These are phyloP conservation scores for Chloropsis hardwickii DNA, from an alignment of 2,113 vertebrate genomes.

Conservation along the genomic window DNA sequence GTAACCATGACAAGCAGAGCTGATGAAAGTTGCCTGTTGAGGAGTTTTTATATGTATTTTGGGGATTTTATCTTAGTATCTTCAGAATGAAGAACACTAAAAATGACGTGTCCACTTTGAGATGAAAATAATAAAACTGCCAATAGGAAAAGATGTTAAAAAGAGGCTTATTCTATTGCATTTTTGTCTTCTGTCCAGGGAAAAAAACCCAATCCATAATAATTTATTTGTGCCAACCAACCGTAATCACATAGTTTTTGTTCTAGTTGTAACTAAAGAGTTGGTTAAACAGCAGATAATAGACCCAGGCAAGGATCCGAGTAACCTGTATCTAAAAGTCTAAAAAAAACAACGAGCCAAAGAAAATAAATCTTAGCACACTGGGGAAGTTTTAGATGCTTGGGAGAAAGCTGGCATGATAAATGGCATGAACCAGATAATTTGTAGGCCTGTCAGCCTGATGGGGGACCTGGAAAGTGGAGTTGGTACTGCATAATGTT, in stretches of 20 bases:
- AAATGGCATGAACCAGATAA: neutral
- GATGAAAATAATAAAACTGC: neutral
- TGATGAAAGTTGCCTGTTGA: neutral
- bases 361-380: slow-evolving; percentile 9
- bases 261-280: neutral
- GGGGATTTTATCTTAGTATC: neutral
- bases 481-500: neutral
- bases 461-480: neutral
- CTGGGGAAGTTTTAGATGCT: neutral
- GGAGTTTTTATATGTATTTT: neutral
- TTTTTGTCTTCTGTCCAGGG: neutral
- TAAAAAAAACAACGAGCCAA: neutral
- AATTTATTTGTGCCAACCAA: neutral
- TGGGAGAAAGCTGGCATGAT: neutral
- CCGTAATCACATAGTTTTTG: neutral
- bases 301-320: neutral
- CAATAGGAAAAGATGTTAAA: neutral
- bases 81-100: slow-evolving; percentile 10
- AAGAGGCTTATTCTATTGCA: neutral
- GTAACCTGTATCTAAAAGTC: neutral
- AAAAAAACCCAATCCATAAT: neutral
- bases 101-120: neutral
- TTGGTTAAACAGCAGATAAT: slow-evolving; percentile 1
- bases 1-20: neutral
- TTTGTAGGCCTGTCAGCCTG: neutral